Evolutionary conservation across 2,113 vertebrate species (phyloP), one percentile per base, ranked within the genome.

Genomic region (Eulacestoma nigropectus): DNA sequence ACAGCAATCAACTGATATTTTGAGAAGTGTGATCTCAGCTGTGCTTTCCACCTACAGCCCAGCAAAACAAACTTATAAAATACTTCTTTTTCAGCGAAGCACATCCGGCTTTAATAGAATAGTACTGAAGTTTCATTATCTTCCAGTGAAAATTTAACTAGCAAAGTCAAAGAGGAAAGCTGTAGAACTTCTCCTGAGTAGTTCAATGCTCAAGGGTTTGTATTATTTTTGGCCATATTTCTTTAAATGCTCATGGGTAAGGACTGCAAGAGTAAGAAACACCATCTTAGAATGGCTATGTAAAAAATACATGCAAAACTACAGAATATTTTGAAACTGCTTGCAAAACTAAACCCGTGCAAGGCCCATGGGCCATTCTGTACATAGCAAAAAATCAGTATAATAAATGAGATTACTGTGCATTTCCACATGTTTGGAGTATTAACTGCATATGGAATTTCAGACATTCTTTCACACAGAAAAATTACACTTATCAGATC

Each of bases 51-150:
- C 95, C 88, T 89, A 82, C 25, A 73, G 89, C 56, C 79, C 35
- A 85, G 78, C 82, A 90, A 95, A 97, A 95, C 87, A 96, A 96
- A 91, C 95, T 91, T 96, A 89, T 26, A 93, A 93, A 80, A 72
- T 64, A 85, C 73, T 91, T 92, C 74, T 92, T 96, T 84, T 92
- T 94, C 65, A 72, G 85, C 65, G 56, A 78, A 89, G 72, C 83
- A 83, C 62, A 87, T 73, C 82, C 42, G 55, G 81, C 95, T 91
- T 87, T 84, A 87, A 93, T 84, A 91, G 83, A 85, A 78, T 72
- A 84, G 69, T 37, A 68, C 56, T 4, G 0, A 75, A 84, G 64
- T 23, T 75, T 68, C 75, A 46, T 93, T 95, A 95, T 68, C 93
- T 93, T 46, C 44, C 49, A 84, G 73, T 60, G 73, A 81, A 87